Conservation (phyloP, 2,888 invertebrate genomes). For the Petrolisthes manimaculis region DNA sequence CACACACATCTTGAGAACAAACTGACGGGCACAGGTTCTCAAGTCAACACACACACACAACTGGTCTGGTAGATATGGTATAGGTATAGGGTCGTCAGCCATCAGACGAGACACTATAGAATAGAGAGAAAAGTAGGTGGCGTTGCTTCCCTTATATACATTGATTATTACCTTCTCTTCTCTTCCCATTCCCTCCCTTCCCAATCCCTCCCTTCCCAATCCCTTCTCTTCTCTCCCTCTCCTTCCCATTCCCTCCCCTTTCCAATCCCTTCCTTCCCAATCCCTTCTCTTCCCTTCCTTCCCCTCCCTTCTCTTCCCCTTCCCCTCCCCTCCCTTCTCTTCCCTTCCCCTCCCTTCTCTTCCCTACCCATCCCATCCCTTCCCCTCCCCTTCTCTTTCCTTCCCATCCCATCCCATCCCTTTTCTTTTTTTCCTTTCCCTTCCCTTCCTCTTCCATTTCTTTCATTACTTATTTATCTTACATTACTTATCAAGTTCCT, state of each 20-base stretch:
- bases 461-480: too few species aligned
- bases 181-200: too few species aligned
- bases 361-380: neutral
- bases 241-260: too few species aligned
- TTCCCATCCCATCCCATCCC: neutral
- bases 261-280: too few species aligned
- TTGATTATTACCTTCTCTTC: neutral
- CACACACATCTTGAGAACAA: too few species aligned
- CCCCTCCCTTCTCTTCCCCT: conserved; percentile 1
- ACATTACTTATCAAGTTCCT: neutral
- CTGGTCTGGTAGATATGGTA: neutral
- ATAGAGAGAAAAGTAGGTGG: neutral
- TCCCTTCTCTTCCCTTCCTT: neutral
- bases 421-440: neutral
- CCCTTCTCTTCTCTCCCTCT: too few species aligned
- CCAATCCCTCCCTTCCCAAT: too few species aligned
- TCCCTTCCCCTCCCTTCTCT: neutral
- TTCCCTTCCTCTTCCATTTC: neutral
- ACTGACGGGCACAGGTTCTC: too few species aligned
- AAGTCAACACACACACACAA: too few species aligned
- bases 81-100: too few species aligned
- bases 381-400: neutral
- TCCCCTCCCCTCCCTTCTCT: neutral
- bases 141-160: neutral
- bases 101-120: too few species aligned